Conservation (phyloP, 1,140 invertebrate species). For the Neodiprion virginianus region DNA sequence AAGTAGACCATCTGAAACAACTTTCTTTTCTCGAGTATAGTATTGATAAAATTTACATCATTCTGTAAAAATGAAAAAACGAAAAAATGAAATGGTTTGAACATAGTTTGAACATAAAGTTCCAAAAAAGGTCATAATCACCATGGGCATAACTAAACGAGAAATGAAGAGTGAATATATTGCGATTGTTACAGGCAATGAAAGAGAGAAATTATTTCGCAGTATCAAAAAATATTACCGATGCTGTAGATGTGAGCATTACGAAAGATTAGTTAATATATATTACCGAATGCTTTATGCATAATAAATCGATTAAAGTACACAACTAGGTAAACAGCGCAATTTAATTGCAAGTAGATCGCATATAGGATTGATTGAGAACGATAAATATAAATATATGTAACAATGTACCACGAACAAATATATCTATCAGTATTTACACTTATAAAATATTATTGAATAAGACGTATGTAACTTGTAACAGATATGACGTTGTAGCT, state of each 20-base stretch:
- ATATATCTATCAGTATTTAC: slow-evolving; percentile 46
- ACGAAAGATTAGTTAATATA: background rate
- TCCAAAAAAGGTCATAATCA: background rate
- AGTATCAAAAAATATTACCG: background rate
- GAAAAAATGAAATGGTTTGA: background rate
- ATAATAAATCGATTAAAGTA: too few relatives aligned
- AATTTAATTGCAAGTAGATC: too few relatives aligned
- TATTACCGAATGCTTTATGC: background rate
- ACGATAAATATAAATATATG: background rate
- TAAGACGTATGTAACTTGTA: too few relatives aligned
- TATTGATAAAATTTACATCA: background rate
- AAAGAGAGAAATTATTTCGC: background rate
- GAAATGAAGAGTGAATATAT: slow-evolving; percentile 1
- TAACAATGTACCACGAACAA: slow-evolving; percentile 24
- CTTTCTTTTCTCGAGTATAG: background rate
- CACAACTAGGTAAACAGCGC: too few relatives aligned
- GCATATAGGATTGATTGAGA: too few relatives aligned
- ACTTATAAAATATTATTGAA: background rate
- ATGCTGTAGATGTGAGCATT: background rate
- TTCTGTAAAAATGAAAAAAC: slow-evolving; percentile 5
- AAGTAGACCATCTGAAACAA: background rate
- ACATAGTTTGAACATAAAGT: background rate
- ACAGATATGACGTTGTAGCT: too few relatives aligned
- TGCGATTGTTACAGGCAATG: background rate
- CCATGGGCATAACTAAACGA: background rate